Evolutionary conservation across 1,140 invertebrate species (phyloP).

Genomic region (Drosophila simulans): DNA sequence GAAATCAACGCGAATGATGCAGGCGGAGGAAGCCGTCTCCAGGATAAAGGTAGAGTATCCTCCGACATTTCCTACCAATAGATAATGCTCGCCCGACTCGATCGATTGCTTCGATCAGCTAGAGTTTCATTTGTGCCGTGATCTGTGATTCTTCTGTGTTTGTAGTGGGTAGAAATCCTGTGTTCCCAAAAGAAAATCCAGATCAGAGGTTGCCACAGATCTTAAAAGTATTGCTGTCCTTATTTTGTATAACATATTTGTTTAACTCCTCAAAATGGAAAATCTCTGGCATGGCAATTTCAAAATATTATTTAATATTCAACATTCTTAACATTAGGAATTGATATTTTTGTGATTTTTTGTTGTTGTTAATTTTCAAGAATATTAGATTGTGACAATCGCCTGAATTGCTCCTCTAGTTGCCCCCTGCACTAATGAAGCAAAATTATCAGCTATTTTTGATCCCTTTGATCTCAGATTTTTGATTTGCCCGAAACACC

Average conservation of each 20-base stretch:
- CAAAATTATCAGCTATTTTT: constrained; percentile 33
- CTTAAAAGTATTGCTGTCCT: too few relatives aligned
- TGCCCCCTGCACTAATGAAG: neutral
- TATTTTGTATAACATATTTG: neutral
- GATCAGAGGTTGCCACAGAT: constrained; percentile 7
- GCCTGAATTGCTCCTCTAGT: neutral
- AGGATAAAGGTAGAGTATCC: constrained; percentile 96
- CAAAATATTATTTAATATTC: neutral
- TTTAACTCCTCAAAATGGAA: too few relatives aligned
- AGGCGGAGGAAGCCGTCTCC: constrained; percentile 99
- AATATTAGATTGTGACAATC: constrained; percentile 1
- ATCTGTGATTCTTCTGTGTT: neutral
- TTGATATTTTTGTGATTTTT: neutral
- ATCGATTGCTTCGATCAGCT: constrained; percentile 44
- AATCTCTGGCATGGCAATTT: too few relatives aligned
- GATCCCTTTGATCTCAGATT: neutral
- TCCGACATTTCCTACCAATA: neutral
- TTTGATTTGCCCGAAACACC: constrained; percentile 10
- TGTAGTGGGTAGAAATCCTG: constrained; percentile 1
- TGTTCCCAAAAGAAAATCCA: neutral
- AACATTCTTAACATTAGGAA: neutral
- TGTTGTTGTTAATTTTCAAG: neutral
- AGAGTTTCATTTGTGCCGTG: neutral
- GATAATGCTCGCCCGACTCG: constrained; percentile 14
- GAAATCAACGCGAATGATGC: constrained; percentile 99